Percentiles rank a stretch among this genome's conserved stretches.
phyloP scores from a whole-genome alignment of 1,140 invertebrate genomes.

The Bombus pyrosoma region DNA sequence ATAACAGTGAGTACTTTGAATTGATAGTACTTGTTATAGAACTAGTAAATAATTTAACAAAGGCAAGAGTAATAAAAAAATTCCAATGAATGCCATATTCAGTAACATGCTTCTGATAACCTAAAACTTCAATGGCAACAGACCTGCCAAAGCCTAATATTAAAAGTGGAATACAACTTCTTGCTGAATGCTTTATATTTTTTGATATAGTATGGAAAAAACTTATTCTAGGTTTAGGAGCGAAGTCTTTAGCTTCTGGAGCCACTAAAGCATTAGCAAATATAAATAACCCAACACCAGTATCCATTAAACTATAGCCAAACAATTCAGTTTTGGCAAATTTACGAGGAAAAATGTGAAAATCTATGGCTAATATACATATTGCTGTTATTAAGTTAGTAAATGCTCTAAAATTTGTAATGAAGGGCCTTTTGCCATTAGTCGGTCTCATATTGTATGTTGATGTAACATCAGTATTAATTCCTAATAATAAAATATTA shows the following conservation, averaged over 20 bases:
- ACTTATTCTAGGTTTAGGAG: slow-evolving; percentile 73
- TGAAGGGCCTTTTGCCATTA: slow-evolving; percentile 77
- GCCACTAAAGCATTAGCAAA: slow-evolving; percentile 93
- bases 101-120: slow-evolving; percentile 93
- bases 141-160: slow-evolving; percentile 89
- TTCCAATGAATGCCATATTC: slow-evolving; percentile 99
- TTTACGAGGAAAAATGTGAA: slow-evolving; percentile 90
- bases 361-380: slow-evolving; percentile 97
- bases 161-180: slow-evolving; percentile 84
- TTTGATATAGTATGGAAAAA: slow-evolving; percentile 54
- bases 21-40: slow-evolving; percentile 83
- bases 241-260: slow-evolving; percentile 82
- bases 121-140: slow-evolving; percentile 84
- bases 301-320: slow-evolving; percentile 97
- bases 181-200: slow-evolving; percentile 75
- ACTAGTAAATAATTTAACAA: slow-evolving; percentile 89
- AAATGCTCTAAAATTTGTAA: slow-evolving; percentile 87
- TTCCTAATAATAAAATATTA: slow-evolving; percentile 59
- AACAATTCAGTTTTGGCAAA: slow-evolving; percentile 94
- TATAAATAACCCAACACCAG: slow-evolving; percentile 95
- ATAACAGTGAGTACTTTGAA: slow-evolving; percentile 80
- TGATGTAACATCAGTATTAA: slow-evolving; percentile 63
- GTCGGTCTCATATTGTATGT: background rate
- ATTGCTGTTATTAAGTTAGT: slow-evolving; percentile 90
- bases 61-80: slow-evolving; percentile 96